Conservation (phyloP, 2,888 invertebrate species). For the Pollenia angustigena region DNA sequence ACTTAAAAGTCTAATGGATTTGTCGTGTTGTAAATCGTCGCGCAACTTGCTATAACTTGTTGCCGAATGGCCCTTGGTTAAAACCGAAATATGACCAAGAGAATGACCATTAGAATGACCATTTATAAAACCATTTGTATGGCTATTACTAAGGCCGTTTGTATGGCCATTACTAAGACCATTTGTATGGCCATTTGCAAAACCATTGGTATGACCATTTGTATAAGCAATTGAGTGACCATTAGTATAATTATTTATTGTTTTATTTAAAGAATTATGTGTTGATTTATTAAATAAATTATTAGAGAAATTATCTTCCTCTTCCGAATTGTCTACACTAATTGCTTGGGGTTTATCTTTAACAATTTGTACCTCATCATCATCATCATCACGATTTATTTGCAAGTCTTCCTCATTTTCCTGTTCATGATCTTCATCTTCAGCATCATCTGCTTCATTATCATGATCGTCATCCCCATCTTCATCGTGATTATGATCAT, state of each 20-base stretch:
- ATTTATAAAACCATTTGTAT: conserved; percentile 52
- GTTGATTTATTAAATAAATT: conserved; percentile 65
- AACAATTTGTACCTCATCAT: conserved; percentile 62
- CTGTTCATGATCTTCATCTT: conserved; percentile 56
- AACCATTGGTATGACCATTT: conserved; percentile 55
- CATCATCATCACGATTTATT: conserved; percentile 41
- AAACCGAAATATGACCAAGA: conserved; percentile 38
- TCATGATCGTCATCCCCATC: conserved; percentile 70
- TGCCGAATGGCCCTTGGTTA: conserved; percentile 30
- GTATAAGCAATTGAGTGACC: conserved; percentile 37
- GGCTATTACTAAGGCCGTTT: conserved; percentile 46
- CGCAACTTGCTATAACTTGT: conserved; percentile 58
- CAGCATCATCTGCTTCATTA: conserved; percentile 55
- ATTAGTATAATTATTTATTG: conserved; percentile 39
- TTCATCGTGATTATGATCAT: conserved; percentile 61
- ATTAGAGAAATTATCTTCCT: conserved; percentile 66
- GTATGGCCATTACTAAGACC: conserved; percentile 40
- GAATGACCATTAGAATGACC: conserved; percentile 57
- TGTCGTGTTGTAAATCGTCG: conserved; percentile 46
- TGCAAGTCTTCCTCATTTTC: conserved; percentile 53
- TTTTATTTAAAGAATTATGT: conserved; percentile 68
- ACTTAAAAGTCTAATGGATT: conserved; percentile 27
- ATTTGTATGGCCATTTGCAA: conserved; percentile 49
- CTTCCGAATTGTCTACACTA: conserved; percentile 66
- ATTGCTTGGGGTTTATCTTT: conserved; percentile 69